Base-by-base conservation (phyloP, 2,113 vertebrate genomes). In the Chlamydotis undulata region DNA sequence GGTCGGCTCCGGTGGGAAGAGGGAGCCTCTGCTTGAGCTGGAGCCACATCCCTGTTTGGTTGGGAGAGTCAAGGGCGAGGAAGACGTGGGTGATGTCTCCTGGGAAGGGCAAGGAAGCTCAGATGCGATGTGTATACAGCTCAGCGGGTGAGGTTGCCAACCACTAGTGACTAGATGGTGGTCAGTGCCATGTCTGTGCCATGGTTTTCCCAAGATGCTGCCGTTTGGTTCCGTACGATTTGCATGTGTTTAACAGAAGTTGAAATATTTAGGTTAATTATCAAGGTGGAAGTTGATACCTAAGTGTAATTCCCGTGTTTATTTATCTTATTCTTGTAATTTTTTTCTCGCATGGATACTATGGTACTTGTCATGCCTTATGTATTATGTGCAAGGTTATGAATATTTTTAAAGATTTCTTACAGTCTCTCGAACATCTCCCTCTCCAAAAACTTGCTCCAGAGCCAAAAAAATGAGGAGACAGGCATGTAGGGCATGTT, bases 121-220 rank as follows among this genome's bases (percentile, higher is more conserved):
- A 1, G 4, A 3, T 12, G 68, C 9, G 0, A 4, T 4, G 5
- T 2, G 14, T 26, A 12, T 26, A 12, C 2, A 8, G n/a, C 55
- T 50, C 19, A 1, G 7, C 0, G 2, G 7, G 37, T 4, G 37
- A 64, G 49, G 50, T 1, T 49, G n/a, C 18, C 10, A 8, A 8
- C 14, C 35, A 4, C 10, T 28, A 41, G 8, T 26, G 26, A 2
- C 4, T 3, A 4, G 9, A 7, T 2, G 13, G 37, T 29, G 37
- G 24, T 45, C 33, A 25, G 33, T 4, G 22, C n/a, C 29, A 3
- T 1, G 11, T 9, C 79, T 14, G 2, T 8, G 25, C 21, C 29
- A 2, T 2, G 15, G 3, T 74, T 68, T 24, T 68, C 9, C 29
- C 13, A 28, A 25, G 37, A 25, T 49, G 47, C 63, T 67, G 29